phyloP scores from a whole-genome alignment of 2,888 invertebrate species.

The Aromia moschata region DNA sequence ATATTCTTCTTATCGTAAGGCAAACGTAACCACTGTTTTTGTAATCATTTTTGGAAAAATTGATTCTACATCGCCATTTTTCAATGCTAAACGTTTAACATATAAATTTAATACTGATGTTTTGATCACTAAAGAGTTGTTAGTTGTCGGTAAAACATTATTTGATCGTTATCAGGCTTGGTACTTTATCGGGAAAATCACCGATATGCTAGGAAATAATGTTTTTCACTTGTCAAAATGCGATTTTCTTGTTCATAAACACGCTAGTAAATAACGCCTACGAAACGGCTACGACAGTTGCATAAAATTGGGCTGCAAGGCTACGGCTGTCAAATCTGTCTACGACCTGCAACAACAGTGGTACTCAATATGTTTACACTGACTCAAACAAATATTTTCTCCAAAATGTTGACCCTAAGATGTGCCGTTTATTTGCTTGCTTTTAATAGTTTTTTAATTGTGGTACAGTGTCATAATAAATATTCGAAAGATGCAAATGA shows the following conservation, averaged over 20 bases:
- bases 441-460: slow-evolving; percentile 3
- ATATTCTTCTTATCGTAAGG: neutral
- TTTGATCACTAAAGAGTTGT: slow-evolving; percentile 15
- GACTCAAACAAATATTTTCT: no score
- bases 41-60: slow-evolving; percentile 27
- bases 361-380: neutral
- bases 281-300: slow-evolving; percentile 39
- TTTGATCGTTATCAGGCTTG: slow-evolving; percentile 9
- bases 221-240: slow-evolving; percentile 52
- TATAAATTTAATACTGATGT: slow-evolving; percentile 3
- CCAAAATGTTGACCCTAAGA: slow-evolving; percentile 10
- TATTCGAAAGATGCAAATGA: slow-evolving; percentile 71
- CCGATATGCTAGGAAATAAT: slow-evolving; percentile 22
- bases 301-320: slow-evolving; percentile 14
- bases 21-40: slow-evolving; percentile 8
- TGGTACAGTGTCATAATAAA: slow-evolving; percentile 66
- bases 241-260: slow-evolving; percentile 56
- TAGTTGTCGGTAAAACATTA: slow-evolving; percentile 14
- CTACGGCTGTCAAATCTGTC: slow-evolving; percentile 8
- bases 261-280: slow-evolving; percentile 57
- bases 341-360: neutral
- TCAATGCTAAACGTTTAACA: slow-evolving; percentile 27
- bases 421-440: neutral
- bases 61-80: slow-evolving; percentile 38
- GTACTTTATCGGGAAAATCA: slow-evolving; percentile 23